Evolutionary conservation across 2,113 vertebrate species (phyloP), one percentile per base, ranked within the genome.

Genomic region (Acanthochromis polyacanthus): DNA sequence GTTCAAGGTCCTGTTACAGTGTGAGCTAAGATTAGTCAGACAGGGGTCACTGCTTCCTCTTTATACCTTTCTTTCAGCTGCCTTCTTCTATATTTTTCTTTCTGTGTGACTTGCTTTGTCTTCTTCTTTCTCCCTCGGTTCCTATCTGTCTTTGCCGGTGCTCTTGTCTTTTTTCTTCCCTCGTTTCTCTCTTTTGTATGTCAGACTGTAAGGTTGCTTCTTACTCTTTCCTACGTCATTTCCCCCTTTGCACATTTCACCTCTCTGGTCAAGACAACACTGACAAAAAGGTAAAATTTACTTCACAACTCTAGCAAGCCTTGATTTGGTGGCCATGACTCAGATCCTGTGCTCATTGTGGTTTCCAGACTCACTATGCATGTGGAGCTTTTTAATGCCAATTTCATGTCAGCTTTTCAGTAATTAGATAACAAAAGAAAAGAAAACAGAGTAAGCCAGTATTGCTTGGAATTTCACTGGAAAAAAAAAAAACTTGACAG

Each of bases 1-100:
- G 72, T 88, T 85, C 74, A 88, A 76, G 88, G 79, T 75, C 43
- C 70, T 48, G 59, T 72, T 78, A 57, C 28, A 60, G 74, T 84
- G 65, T 30, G 40, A 65, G 52, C 67, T 73, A 59, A 73, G 65
- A 81, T 82, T 85, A 86, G 73, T 88, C 78, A 83, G 83, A 76
- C 82, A 71, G 51, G 77, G 83, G 80, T 91, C 80, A 89, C 53
- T 68, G 76, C 55, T 65, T 84, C 71, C 77, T 74, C 68, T 82
- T 60, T 61, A 66, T 63, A 71, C 50, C 55, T 67, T 82, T 64
- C 56, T 64, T 77, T 79, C 55, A 82, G 71, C 71, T 71, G 28
- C 36, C 6, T 4, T 59, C 57, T 45, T 52, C 17, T 23, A 12
- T 69, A 53, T 82, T 51, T 78, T 64, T 80, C 60, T 65, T 55